These are phyloP conservation scores for Ctenomys sociabilis DNA, from an alignment of 2,113 vertebrate species.

Conservation along the genomic window DNA sequence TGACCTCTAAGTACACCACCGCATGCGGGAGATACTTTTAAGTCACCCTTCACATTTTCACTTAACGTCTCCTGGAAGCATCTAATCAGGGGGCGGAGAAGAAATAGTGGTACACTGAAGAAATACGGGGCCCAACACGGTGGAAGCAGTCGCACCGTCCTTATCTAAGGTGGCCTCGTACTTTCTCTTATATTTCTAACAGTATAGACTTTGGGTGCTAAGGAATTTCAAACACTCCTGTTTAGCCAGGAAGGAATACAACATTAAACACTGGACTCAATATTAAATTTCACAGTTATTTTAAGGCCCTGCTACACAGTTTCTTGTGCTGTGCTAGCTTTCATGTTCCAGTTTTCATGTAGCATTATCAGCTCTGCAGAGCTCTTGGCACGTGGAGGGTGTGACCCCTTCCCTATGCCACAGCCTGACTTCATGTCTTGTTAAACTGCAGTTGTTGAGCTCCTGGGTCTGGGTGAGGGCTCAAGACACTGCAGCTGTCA, in stretches of 20 bases:
- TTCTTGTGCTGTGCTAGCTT: background rate
- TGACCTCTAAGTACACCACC: constrained; percentile 12
- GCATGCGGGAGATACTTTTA: background rate
- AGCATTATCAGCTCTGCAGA: background rate
- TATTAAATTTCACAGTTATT: constrained; percentile 9
- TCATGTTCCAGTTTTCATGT: background rate
- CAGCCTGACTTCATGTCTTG: rapidly evolving
- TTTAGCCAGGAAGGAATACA: background rate
- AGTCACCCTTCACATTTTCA: background rate
- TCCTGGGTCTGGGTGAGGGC: background rate
- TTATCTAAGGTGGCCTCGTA: rapidly evolving
- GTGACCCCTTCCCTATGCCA: rapidly evolving
- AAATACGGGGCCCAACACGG: background rate
- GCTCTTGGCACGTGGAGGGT: rapidly evolving
- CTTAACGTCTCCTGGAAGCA: background rate
- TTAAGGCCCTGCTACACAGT: background rate
- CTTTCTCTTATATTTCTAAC: background rate
- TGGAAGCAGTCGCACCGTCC: background rate
- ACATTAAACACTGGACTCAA: background rate
- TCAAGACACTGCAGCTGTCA: background rate
- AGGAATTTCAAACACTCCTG: background rate
- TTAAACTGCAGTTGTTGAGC: background rate
- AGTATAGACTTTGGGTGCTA: background rate
- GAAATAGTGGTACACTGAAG: background rate
- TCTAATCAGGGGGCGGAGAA: background rate